Base-by-base conservation (phyloP, 2,113 vertebrate species). In the Sceloporus undulatus region DNA sequence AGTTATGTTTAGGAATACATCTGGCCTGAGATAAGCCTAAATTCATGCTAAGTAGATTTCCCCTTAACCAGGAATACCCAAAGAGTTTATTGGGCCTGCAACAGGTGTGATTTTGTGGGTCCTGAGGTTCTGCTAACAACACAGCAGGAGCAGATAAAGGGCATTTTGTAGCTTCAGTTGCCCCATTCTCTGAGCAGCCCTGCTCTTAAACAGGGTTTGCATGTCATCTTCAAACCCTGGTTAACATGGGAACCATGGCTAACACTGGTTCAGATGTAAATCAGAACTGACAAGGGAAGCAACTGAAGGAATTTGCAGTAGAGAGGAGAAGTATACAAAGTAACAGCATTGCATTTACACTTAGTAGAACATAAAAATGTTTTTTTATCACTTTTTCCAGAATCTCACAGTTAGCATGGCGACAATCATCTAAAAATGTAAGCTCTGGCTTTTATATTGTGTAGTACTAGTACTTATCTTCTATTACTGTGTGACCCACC, bases 401-500 rank as follows among this genome's bases (percentile, higher is more conserved):
- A 23, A 70, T 70, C 23, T 18, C 66, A 25, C 66, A 70, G 5
- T 9, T 27, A 25, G 21, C 10, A 25, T 23, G 27, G 25, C 66
- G 23, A 70, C 5, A 29, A 9, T 11, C 25, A 71, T 27, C 27
- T 70, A 62, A 62, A 62, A 62, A 62, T 9, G 8, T 29, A 71
- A 71, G 25, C 68, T 29, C 68, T 71, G 68, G 68, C 25, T 6
- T 38, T 82, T 62, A 19, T 14, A 65, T 74, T 76, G 14, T 76
- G 5, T 25, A 73, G 11, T 29, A 62, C 59, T 62, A 62, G 13
- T 42, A 68, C 0, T 1, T 79, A 5, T 87, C 83, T 85, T 78
- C 9, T 23, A 79, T 65, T 68, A 74, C 74, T 87, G 87, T 90
- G n/a, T 21, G 13, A 73, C 87, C 62, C 68, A 54, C n/a, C 38